Evolutionary conservation across 2,113 vertebrate genomes (phyloP).

Genomic region (Oncorhynchus keta): DNA sequence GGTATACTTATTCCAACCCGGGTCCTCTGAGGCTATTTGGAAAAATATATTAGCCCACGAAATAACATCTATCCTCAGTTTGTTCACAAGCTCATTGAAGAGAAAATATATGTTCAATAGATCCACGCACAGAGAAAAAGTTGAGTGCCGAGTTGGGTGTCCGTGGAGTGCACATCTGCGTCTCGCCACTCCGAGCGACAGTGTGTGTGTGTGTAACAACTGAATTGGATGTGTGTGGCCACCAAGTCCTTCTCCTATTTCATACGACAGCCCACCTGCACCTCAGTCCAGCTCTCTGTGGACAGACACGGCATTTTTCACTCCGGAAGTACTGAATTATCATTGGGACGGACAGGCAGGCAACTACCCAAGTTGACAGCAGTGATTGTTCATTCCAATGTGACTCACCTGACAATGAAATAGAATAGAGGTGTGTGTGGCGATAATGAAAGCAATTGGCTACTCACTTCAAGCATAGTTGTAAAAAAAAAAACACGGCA

Average conservation of each 20-base stretch:
- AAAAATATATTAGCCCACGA: neutral
- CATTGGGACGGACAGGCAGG: neutral
- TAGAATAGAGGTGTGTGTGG: neutral
- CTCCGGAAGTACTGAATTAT: neutral
- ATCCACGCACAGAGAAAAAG: constrained; percentile 6
- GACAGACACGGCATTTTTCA: neutral
- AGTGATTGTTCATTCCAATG: neutral
- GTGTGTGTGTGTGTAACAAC: constrained; percentile 9
- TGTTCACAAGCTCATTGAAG: neutral
- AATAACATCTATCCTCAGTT: neutral
- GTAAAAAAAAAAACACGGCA: no score
- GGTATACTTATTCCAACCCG: neutral
- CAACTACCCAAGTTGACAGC: constrained; percentile 15
- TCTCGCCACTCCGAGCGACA: constrained; percentile 1
- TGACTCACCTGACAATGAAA: constrained; percentile 31
- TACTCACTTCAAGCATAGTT: neutral
- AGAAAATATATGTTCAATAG: neutral
- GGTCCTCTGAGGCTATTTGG: neutral
- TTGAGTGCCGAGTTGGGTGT: constrained; percentile 12
- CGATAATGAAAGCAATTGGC: neutral
- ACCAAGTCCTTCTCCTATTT: neutral
- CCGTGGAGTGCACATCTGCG: neutral
- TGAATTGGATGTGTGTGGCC: neutral
- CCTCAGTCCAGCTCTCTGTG: neutral
- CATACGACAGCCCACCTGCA: constrained; percentile 1